A percentile compares a stretch with the other conserved stretches of the same genome.
Conservation (phyloP, 2,113 vertebrate species). For the Eleginops maclovinus region DNA sequence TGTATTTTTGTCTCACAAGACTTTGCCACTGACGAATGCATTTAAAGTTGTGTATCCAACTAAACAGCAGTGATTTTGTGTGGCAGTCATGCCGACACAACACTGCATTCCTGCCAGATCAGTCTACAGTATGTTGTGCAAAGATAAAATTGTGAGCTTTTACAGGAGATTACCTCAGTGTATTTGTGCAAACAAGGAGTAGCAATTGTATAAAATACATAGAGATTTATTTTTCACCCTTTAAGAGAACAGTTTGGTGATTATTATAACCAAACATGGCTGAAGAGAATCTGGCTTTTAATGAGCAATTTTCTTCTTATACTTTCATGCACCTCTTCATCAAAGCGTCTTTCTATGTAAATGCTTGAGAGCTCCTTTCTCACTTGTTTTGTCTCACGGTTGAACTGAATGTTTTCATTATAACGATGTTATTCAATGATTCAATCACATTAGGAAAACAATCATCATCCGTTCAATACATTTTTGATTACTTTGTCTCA, state of each 20-base stretch:
- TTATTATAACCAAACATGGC: constrained; percentile 24
- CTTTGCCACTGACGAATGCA: constrained; percentile 6
- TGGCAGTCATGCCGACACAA: constrained; percentile 14
- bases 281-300: background rate
- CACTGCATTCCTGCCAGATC: constrained; percentile 29
- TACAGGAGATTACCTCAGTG: constrained; percentile 10
- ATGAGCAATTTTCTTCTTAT: background rate
- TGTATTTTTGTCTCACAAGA: constrained; percentile 15
- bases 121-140: constrained; percentile 22
- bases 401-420: constrained; percentile 19
- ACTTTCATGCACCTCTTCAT: constrained; percentile 1
- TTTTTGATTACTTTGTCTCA: background rate
- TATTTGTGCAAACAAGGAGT: constrained; percentile 2
- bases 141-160: constrained; percentile 35
- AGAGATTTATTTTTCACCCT: background rate
- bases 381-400: background rate
- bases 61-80: background rate
- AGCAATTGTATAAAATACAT: background rate
- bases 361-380: constrained; percentile 17
- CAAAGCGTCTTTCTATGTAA: constrained; percentile 6
- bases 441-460: constrained; percentile 15
- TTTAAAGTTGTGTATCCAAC: background rate
- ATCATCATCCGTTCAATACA: constrained; percentile 12
- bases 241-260: background rate
- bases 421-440: constrained; percentile 10